Evolutionary conservation across 2,113 vertebrate species (phyloP).

Genomic region (Pelobates fuscus): DNA sequence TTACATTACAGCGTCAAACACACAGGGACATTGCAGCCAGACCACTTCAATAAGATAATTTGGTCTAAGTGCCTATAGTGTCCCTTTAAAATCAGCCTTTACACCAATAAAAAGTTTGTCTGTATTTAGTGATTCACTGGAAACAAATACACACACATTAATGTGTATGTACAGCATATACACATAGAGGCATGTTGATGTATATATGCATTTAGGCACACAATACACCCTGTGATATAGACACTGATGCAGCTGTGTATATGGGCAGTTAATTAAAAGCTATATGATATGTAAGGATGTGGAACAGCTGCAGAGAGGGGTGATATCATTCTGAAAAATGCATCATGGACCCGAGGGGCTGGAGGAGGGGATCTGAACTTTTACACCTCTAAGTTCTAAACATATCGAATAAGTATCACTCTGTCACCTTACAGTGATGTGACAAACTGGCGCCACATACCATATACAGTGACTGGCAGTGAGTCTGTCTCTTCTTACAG

Average conservation of each 20-base stretch:
- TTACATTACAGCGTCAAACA: too few relatives aligned
- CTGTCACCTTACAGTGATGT: neutral
- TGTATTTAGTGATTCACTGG: too few relatives aligned
- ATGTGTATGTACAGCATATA: too few relatives aligned
- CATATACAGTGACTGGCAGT: neutral
- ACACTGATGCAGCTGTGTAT: constrained; percentile 40
- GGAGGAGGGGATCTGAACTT: neutral
- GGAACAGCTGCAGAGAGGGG: constrained; percentile 32
- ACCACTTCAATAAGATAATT: too few relatives aligned
- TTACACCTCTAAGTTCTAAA: neutral
- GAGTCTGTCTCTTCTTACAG: neutral
- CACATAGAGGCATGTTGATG: neutral
- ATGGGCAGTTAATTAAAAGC: constrained; percentile 25
- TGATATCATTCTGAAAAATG: constrained; percentile 27
- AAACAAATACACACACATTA: too few relatives aligned
- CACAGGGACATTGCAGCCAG: too few relatives aligned
- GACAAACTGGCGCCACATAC: neutral
- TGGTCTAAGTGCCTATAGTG: too few relatives aligned
- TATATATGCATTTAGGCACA: neutral
- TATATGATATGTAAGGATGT: constrained; percentile 31
- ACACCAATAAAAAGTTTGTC: too few relatives aligned
- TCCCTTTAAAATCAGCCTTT: too few relatives aligned
- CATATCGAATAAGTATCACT: neutral
- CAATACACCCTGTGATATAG: neutral
- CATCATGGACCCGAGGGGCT: neutral